Evolutionary conservation across 2,888 invertebrate genomes (phyloP).

Genomic region (Rhimphoctona megacephalus): DNA sequence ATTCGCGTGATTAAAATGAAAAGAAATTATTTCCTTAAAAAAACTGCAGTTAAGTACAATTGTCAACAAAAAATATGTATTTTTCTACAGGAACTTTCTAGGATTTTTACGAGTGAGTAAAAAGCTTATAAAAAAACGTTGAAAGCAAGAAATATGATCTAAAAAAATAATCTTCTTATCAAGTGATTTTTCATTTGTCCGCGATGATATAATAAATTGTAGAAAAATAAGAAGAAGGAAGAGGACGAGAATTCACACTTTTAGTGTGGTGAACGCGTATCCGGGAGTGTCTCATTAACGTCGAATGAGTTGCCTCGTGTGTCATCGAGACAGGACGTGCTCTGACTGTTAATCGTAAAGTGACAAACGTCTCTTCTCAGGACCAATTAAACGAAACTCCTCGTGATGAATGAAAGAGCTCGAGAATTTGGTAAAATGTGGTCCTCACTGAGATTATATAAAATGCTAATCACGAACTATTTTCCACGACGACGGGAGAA

Average conservation of each 20-base stretch:
- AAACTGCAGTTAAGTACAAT: neutral
- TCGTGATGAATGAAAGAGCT: neutral
- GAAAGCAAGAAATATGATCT: neutral
- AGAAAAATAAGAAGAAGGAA: neutral
- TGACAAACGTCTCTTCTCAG: conserved; percentile 20
- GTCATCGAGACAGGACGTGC: conserved; percentile 46
- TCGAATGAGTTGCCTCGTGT: conserved; percentile 38
- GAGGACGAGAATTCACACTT: conserved; percentile 15
- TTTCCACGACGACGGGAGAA: neutral
- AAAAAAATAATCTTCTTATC: neutral
- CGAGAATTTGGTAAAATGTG: neutral
- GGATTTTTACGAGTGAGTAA: neutral
- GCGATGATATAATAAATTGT: neutral
- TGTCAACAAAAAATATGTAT: neutral
- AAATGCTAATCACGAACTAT: neutral
- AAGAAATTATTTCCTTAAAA: neutral
- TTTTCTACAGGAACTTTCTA: neutral
- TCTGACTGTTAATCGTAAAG: conserved; percentile 46
- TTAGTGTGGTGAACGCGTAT: conserved; percentile 22
- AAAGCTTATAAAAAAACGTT: neutral
- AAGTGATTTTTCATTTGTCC: neutral
- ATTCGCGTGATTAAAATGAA: neutral
- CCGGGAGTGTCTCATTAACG: conserved; percentile 40
- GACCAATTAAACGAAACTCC: conserved; percentile 28
- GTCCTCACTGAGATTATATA: neutral